Conservation (phyloP, 2,888 invertebrate genomes). For the Podabrus alpinus region DNA sequence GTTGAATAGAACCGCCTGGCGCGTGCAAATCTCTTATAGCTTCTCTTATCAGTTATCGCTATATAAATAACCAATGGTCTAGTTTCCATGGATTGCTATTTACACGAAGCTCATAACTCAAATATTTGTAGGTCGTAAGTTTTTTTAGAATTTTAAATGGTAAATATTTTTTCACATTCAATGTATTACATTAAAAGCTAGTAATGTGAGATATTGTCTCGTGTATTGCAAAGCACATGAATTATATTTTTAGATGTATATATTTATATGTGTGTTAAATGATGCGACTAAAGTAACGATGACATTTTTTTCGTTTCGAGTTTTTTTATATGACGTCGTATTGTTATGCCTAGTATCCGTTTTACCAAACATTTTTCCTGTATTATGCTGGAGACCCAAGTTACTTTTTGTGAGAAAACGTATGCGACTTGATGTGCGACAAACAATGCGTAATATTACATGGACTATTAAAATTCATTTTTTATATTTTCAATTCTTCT, state of each 20-base stretch:
- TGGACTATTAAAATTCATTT: neutral
- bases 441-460: neutral
- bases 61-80: slow-evolving; percentile 27
- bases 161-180: neutral
- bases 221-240: neutral
- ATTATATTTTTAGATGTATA: neutral
- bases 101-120: slow-evolving; percentile 5
- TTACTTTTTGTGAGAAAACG: slow-evolving; percentile 5
- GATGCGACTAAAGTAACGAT: slow-evolving; percentile 17
- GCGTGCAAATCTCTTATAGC: slow-evolving; percentile 19
- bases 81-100: slow-evolving; percentile 17
- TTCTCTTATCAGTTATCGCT: slow-evolving; percentile 21
- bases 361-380: slow-evolving; percentile 8
- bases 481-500: neutral
- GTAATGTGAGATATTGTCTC: neutral
- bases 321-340: slow-evolving; percentile 17
- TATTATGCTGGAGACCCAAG: slow-evolving; percentile 6
- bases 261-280: slow-evolving; percentile 16
- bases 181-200: neutral
- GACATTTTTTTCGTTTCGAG: slow-evolving; percentile 18
- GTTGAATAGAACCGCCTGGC: slow-evolving; percentile 18
- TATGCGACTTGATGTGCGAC: neutral
- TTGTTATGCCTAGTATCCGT: slow-evolving; percentile 12
- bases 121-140: slow-evolving; percentile 10
- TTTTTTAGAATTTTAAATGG: neutral